Base-by-base conservation (phyloP, 2,888 invertebrate genomes). In the Dysmachus trigonus region DNA sequence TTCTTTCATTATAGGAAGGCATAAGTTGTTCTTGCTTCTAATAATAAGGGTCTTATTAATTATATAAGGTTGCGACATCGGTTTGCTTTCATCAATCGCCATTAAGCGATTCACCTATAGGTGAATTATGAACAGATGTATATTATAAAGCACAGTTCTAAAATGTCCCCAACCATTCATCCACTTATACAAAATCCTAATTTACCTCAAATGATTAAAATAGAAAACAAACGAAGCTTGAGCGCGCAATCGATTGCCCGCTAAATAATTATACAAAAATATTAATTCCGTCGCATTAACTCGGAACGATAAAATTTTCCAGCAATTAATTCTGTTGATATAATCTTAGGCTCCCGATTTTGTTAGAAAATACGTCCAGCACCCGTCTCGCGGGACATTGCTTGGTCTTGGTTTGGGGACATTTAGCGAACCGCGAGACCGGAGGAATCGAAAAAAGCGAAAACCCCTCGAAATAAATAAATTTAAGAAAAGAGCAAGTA, bases 251-350 rank as follows among this genome's bases (percentile, higher is more conserved):
- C 87, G 73, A 86, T 87, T 72, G 2, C 82, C 79, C 83, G 77
- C 86, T 33, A 87, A 85, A 87, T 87, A 82, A 87, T 87, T 84
- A 85, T 81, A 85, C 81, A 86, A 87, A 87, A 88, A 81, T 88
- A 88, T 88, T 89, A 88, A 89, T 88, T 88, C 88, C 88, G 84
- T 86, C 84, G 88, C 86, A 88, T 87, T 89, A 88, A 88, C 86
- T 88, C 88, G 87, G 76, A 77, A 87, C 86, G 87, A 89, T 88
- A 87, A 88, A 88, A 87, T 87, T 86, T 87, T 88, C 87, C 85
- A 87, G 86, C 87, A 87, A 87, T 87, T 87, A 87, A 87, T 87
- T 87, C 86, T 82, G 74, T 72, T 85, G 41, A 38, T 79, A 85
- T 77, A 77, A 79, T 71, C 71, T 79, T 79, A 71, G 35, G 85